These are phyloP conservation scores for Yponomeuta cagnagella DNA, from an alignment of 2,888 invertebrate genomes.

Conservation along the genomic window DNA sequence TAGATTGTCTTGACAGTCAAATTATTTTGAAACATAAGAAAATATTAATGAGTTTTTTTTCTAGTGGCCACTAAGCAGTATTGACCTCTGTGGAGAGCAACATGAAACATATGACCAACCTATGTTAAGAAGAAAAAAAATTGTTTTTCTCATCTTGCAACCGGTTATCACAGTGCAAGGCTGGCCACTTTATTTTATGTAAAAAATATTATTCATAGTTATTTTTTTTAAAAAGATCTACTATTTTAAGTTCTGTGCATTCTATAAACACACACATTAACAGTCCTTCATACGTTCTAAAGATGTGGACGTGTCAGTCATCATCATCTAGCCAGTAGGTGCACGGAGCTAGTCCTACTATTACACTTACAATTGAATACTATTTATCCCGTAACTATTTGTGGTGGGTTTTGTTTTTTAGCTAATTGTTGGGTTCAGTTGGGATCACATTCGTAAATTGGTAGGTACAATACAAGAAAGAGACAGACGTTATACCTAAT, in stretches of 20 bases:
- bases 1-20: too few species aligned
- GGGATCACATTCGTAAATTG: neutral
- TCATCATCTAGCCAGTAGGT: neutral
- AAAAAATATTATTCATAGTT: too few species aligned
- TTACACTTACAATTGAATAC: neutral
- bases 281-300: neutral
- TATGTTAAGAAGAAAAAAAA: too few species aligned
- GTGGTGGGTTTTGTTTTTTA: neutral
- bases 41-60: too few species aligned
- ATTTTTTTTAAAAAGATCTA: too few species aligned
- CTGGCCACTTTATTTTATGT: too few species aligned
- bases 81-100: too few species aligned
- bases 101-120: too few species aligned
- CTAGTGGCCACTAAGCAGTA: too few species aligned
- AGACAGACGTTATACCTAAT: neutral
- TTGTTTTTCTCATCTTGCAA: too few species aligned
- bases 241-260: neutral
- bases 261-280: neutral
- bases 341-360: neutral
- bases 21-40: too few species aligned
- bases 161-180: too few species aligned
- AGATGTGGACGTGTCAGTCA: constrained; percentile 1
- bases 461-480: neutral
- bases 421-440: neutral
- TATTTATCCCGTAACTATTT: neutral